These are phyloP conservation scores for Eudorcas thomsonii DNA, from an alignment of 2,113 vertebrate genomes.

Conservation along the genomic window DNA sequence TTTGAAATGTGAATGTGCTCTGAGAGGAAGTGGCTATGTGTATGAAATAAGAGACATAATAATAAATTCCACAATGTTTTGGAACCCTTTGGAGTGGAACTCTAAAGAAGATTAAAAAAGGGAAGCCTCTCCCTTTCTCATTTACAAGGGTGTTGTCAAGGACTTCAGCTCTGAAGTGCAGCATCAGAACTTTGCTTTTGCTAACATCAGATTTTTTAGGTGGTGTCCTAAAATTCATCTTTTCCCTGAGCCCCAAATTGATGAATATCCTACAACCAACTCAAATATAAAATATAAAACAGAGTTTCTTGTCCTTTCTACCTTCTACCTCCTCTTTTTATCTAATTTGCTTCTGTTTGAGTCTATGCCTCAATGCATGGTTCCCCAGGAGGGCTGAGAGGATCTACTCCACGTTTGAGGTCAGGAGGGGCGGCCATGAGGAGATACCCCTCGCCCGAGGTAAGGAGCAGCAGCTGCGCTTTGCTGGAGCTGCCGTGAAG, in stretches of 20 bases:
- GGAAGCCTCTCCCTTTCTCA: not conserved
- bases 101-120: not conserved
- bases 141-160: not conserved
- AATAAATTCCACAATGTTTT: not conserved
- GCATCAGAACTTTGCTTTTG: not conserved
- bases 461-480: no score
- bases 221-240: not conserved
- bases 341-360: not conserved
- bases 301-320: not conserved
- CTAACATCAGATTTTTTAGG: not conserved
- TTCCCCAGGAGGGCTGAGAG: no score
- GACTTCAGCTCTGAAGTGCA: not conserved
- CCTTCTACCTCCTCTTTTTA: not conserved
- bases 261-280: not conserved
- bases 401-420: fast-evolving
- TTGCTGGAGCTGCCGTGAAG: no score
- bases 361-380: not conserved
- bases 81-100: not conserved
- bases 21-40: not conserved
- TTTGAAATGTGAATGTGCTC: not conserved
- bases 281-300: not conserved
- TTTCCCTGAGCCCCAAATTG: not conserved
- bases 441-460: no score
- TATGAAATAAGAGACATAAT: not conserved
- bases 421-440: no score